Evolutionary conservation across 2,888 invertebrate species (phyloP).

Genomic region (Ceraclea dissimilis): DNA sequence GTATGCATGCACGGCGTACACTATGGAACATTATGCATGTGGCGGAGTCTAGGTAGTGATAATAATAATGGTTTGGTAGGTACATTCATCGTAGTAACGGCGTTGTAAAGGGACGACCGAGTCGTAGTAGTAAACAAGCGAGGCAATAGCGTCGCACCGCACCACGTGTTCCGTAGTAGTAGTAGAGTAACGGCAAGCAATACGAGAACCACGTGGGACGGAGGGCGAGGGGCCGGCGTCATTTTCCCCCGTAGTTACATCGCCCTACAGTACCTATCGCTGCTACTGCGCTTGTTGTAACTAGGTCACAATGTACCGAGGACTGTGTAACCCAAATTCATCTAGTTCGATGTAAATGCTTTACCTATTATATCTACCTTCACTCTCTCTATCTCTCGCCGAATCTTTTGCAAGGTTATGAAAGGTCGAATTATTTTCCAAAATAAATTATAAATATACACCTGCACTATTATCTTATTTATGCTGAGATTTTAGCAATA

Average conservation of each 20-base stretch:
- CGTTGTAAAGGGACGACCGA: slow-evolving; percentile 1
- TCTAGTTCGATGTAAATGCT: background rate
- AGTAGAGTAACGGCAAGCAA: too few relatives aligned
- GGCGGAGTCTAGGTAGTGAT: too few relatives aligned
- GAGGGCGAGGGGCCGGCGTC: background rate
- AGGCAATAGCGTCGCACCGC: background rate
- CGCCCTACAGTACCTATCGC: slow-evolving; percentile 5
- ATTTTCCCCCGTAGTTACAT: slow-evolving; percentile 6
- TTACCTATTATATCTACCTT: background rate
- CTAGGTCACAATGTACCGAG: slow-evolving; percentile 5
- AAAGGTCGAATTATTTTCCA: background rate
- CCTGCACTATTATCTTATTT: too few relatives aligned
- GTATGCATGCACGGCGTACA: too few relatives aligned
- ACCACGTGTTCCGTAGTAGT: background rate
- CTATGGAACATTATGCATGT: too few relatives aligned
- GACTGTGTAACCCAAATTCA: slow-evolving; percentile 4
- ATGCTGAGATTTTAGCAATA: too few relatives aligned
- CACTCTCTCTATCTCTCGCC: background rate
- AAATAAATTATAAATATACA: too few relatives aligned
- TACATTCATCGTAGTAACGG: background rate
- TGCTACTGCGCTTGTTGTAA: slow-evolving; percentile 4
- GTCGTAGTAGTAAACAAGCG: background rate
- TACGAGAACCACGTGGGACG: background rate
- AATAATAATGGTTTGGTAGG: too few relatives aligned
- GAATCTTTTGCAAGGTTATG: background rate